Base-by-base conservation (phyloP, 1,140 invertebrate species). In the Gonioctena quinquepunctata region DNA sequence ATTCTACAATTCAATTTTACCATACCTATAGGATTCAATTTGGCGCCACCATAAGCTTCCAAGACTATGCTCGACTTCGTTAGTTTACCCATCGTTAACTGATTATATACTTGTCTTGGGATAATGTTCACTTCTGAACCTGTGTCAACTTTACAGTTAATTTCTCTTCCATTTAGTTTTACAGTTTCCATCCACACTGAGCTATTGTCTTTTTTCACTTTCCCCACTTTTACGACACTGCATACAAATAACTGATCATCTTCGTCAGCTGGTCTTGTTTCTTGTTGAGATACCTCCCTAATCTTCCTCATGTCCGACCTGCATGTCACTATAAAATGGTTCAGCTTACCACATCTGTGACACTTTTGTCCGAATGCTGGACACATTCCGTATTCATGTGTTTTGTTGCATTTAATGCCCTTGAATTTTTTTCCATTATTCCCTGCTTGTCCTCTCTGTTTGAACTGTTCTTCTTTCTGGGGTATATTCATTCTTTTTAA, bases 331-430 rank as follows among this genome's bases (percentile, higher is more conserved):
- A 3, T 27, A 49, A 65, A 65, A 48, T 65, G 62, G 63, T 70
- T 70, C 8, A 54, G 48, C 48, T 64, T 69, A 8, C 48, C 61
- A 28, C 60, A 64, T 21, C 52, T 52, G 13, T 19, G 27, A 48
- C 68, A 69, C 13, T 54, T 64, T 27, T 69, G 21, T 3, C 68
- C 59, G n/a, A 42, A 69, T 13, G 59, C 68, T 54, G 68, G 60
- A 54, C 48, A 69, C 25, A 19, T 18, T 19, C 19, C 27, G 6
- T 50, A 28, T 18, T 33, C 27, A 42, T 69, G 68, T 28, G 19
- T 16, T 27, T 19, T 62, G 28, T 69, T 63, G 61, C 61, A 64
- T 11, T 64, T 69, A 11, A 33, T 33, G 42, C 60, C 65, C 19
- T 42, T 23, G 4, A 42, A 42, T 52, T 11, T 28, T 33, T 33